These are phyloP conservation scores for Sarcophaga bullata DNA, from an alignment of 1,140 invertebrate species.

Conservation along the genomic window DNA sequence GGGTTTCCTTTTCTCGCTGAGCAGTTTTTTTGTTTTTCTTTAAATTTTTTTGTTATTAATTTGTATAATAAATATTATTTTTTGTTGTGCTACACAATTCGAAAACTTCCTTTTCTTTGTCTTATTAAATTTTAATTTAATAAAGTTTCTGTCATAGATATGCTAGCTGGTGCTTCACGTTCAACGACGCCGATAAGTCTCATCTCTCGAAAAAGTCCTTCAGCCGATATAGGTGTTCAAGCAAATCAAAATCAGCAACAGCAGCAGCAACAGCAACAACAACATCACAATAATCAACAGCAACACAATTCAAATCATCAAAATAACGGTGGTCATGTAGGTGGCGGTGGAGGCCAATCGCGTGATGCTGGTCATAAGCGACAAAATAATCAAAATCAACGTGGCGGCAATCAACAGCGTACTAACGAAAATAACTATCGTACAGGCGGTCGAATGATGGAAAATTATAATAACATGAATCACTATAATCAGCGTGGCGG, in stretches of 20 bases:
- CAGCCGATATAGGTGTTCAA: conserved; percentile 84
- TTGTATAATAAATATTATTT: neutral
- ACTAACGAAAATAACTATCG: conserved; percentile 58
- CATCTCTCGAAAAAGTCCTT: conserved; percentile 79
- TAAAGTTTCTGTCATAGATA: conserved; percentile 75
- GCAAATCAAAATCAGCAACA: conserved; percentile 47
- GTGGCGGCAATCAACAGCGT: conserved; percentile 52
- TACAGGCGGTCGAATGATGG: conserved; percentile 59
- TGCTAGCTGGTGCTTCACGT: conserved; percentile 77
- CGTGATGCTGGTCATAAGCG: conserved; percentile 64
- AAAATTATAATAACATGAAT: conserved; percentile 58
- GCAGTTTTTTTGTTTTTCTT: neutral
- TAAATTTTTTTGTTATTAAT: neutral
- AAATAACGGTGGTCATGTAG: conserved; percentile 51
- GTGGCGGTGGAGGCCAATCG: conserved; percentile 51
- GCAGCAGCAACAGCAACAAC: conserved; percentile 66
- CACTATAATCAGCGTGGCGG: conserved; percentile 56
- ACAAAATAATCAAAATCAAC: conserved; percentile 57
- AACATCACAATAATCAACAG: conserved; percentile 45
- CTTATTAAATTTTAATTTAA: conserved; percentile 39
- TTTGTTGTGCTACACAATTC: too few relatives aligned
- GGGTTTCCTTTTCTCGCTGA: too few relatives aligned
- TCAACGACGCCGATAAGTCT: conserved; percentile 80
- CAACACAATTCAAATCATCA: conserved; percentile 43
- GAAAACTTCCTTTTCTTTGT: too few relatives aligned